Evolutionary conservation across 2,888 invertebrate species (phyloP), one percentile per base, ranked within the genome.

Genomic region (Luffia ferchaultella): DNA sequence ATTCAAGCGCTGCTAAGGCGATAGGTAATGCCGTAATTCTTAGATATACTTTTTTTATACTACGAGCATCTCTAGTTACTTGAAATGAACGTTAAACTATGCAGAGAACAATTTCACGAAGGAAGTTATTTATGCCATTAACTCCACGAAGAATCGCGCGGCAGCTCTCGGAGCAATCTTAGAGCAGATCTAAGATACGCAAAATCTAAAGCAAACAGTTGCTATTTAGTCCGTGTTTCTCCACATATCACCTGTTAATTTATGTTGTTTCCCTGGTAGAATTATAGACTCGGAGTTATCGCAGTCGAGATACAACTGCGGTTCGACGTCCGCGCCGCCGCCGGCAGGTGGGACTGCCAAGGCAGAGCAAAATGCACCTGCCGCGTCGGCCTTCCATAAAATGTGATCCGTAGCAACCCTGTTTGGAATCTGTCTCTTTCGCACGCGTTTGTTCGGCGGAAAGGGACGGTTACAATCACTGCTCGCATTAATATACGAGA

Each of bases 341-440:
- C 72, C 20, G 46, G 80, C 83, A 82, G 83, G 83, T 83, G 83
- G 70, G 76, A 42, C 45, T 50, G 30, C 12, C 18, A 42, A 30
- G 46, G 45, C 68, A 65, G 5, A 30, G 30, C 30, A 12, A 30
- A 30, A 60, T 75, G 72, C 82, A 80, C 82, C 80, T 82, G 80
- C 76, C 73, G 68, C 73, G 76, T 73, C 78, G 75, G 75, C 80
- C 78, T 77, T 78, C 78, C 78, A 80, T 82, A 80, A 80, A 82
- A 82, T 78, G 79, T 77, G 76, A 80, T 77, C 73, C 67, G 64
- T 75, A 72, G 72, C 73, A 70, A 75, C 73, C 75, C 74, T 62
- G 69, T 61, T 63, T 72, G 73, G 73, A 78, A 74, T 73, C 70
- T 60, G 61, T 63, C 46, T 41, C 57, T 78, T 80, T 73, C 75